Evolutionary conservation across 2,797 vertebrate genomes (phyloP), one percentile per base, ranked within the genome.

Genomic region (Coranthus polyacanthus): DNA sequence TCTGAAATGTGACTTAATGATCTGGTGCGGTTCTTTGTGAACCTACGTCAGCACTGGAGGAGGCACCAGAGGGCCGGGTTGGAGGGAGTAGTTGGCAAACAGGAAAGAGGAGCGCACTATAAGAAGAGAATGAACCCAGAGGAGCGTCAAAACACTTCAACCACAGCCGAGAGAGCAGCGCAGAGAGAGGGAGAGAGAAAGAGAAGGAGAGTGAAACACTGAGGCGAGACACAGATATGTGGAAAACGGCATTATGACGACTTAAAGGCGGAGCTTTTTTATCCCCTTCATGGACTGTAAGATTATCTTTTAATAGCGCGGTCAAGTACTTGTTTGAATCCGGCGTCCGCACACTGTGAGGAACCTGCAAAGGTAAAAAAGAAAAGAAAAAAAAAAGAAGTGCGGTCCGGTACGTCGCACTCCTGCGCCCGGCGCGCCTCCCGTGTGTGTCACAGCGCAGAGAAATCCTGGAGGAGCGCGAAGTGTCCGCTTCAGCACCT

Each of bases 31-130:
- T 83, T 86, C 77, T 81, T 83, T 80, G 58, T 74, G 71, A 73
- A 78, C 61, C 41, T 57, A 75, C 88, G 88, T 92, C 86, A 94
- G 89, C 82, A 74, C 61, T 62, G 83, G 79, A 85, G 91, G 91
- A 87, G 90, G 91, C 86, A 82, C 91, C 75, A 62, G 75, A 80
- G 88, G 87, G 89, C 73, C 82, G 75, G 78, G 67, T 85, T 55
- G 74, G 67, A 68, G 75, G 62, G 78, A 88, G 56, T 72, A 82
- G 79, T 72, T 63, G 70, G 69, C 65, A 64, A 86, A 66, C 75
- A 75, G 72, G 79, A 46, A 57, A 83, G 78, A 87, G 79, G 81
- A 88, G 86, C 82, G 79, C 78, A 36, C 78, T 88, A 84, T 87
- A 92, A 92, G 90, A 90, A 51, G 66, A 75, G 75, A 62, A 60